phyloP scores from a whole-genome alignment of 2,888 invertebrate genomes.

The Cylindroiulus punctatus region DNA sequence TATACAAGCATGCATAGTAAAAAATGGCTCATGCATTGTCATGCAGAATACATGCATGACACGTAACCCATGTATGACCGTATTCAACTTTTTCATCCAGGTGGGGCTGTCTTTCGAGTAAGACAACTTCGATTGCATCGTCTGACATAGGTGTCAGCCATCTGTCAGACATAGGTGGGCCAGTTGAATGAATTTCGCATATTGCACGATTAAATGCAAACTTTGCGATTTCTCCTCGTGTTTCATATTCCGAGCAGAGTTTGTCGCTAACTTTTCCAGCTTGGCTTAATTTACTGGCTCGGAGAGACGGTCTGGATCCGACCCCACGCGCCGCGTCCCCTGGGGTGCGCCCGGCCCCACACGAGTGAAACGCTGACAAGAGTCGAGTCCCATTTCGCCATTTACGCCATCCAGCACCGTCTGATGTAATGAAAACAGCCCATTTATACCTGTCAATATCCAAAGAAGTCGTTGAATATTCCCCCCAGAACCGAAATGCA shows the following conservation, averaged over 20 bases:
- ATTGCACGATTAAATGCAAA: no score
- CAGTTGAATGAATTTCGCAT: no score
- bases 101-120: no score
- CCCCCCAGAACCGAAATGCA: constrained; percentile 3
- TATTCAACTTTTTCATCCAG: no score
- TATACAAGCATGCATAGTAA: no score
- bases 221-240: constrained; percentile 9
- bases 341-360: neutral
- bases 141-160: no score
- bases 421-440: constrained; percentile 50
- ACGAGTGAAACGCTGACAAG: constrained; percentile 40
- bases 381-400: constrained; percentile 19
- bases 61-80: no score
- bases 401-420: constrained; percentile 1
- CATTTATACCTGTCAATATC: constrained; percentile 51
- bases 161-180: no score
- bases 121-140: no score
- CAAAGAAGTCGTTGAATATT: constrained; percentile 44
- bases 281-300: constrained; percentile 19
- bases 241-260: constrained; percentile 36
- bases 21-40: no score
- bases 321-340: neutral
- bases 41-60: no score
- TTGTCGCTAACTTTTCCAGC: neutral
- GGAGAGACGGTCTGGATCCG: constrained; percentile 39